Evolutionary conservation across 1,140 invertebrate genomes (phyloP).

Genomic region (Drosophila insularis): DNA sequence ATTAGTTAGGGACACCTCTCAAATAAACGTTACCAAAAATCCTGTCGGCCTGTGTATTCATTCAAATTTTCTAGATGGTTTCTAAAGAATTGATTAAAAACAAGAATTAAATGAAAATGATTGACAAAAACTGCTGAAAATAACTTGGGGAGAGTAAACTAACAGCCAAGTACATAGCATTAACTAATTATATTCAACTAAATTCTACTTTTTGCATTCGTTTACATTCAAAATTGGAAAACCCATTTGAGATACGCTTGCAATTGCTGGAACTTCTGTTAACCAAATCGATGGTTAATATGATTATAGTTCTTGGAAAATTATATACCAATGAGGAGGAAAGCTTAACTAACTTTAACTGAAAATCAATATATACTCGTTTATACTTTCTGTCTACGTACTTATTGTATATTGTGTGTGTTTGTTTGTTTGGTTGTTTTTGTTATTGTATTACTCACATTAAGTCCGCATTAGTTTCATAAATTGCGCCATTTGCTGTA

Average conservation of each 20-base stretch:
- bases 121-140: background rate
- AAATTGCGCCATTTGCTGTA: constrained; percentile 21
- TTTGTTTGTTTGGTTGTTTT: no score
- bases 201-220: background rate
- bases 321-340: background rate
- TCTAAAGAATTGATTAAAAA: no score
- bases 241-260: background rate
- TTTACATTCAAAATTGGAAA: background rate
- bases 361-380: constrained; percentile 13
- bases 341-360: background rate
- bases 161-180: background rate
- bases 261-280: background rate
- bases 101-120: no score
- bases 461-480: constrained; percentile 25
- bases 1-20: no score
- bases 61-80: no score
- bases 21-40: no score
- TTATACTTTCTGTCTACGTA: background rate
- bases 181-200: background rate
- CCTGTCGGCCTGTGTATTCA: no score
- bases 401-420: background rate
- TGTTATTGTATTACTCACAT: constrained; percentile 49
- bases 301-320: constrained; percentile 12
- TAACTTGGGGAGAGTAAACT: background rate
- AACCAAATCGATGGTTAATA: constrained; percentile 13